Evolutionary conservation across 2,113 vertebrate genomes (phyloP), one percentile per base, ranked within the genome.

Genomic region (Tympanuchus pallidicinctus): DNA sequence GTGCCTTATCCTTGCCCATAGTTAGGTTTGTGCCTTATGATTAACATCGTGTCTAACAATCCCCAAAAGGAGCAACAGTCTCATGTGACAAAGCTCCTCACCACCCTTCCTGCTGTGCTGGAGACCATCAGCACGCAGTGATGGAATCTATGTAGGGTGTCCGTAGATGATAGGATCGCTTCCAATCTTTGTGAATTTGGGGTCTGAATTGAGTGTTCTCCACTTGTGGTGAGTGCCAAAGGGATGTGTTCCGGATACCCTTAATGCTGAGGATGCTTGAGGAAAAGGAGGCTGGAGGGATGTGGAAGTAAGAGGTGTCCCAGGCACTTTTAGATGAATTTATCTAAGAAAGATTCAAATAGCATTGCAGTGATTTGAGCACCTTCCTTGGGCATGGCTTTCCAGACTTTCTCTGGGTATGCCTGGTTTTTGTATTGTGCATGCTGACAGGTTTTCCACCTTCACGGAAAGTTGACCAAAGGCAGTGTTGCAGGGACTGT

Each of bases 1-100:
- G 15, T 13, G 12, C 57, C 20, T 34, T 12, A 13, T 22, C 50
- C 57, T 13, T 3, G 11, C 54, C 63, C 81, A 52, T 91, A 81
- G 63, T 90, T 86, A 60, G 70, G 64, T 54, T 85, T 88, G 67
- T 48, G 63, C 69, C 76, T 92, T 88, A 63, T 36, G 87, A 36
- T 86, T 78, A 45, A 79, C 1, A 2, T 86, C 93, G 74, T 47
- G 8, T 42, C 10, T 82, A 72, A 91, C 7, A 25, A 40, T 67
- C 60, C 67, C 73, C 42, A 52, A 54, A 54, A 27, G 2, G 60
- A 79, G 60, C 3, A 16, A 73, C 86, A 94, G 54, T 64, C 64
- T 61, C 32, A 24, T 42, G 87, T 66, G 32, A 22, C 0, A 0
- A 67, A 75, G 25, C 32, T 34, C 71, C 48, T 54, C 19, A 2